A percentile compares a stretch with the other conserved stretches of the same genome.
Evolutionary conservation across 2,888 invertebrate genomes (phyloP).

Genomic region (Phyllotreta cruciferae): DNA sequence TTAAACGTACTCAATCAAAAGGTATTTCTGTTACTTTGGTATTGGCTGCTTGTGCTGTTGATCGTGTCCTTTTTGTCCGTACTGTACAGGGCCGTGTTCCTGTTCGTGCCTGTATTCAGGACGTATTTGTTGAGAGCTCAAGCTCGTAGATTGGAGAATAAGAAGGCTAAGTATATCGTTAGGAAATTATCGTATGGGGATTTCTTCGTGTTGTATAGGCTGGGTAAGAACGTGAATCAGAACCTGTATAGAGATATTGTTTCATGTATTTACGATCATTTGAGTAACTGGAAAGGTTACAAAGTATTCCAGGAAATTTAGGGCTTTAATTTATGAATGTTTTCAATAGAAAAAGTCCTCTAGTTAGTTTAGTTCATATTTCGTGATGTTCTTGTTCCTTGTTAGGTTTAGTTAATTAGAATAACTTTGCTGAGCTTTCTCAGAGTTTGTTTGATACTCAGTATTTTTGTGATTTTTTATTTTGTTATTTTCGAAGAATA

Average conservation of each 20-base stretch:
- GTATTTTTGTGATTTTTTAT: not conserved
- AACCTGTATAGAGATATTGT: constrained; percentile 71
- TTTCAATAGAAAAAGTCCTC: not conserved
- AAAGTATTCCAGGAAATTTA: not conserved
- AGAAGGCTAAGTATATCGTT: constrained; percentile 63
- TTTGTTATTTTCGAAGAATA: not conserved
- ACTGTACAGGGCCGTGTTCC: constrained; percentile 68
- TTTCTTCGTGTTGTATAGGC: constrained; percentile 78
- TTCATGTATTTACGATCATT: constrained; percentile 41
- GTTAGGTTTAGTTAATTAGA: too few relatives aligned
- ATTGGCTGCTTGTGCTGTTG: constrained; percentile 74
- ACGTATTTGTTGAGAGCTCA: constrained; percentile 69
- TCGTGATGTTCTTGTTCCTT: not conserved
- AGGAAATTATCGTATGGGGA: constrained; percentile 70
- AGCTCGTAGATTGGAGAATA: constrained; percentile 63
- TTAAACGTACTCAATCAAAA: constrained; percentile 83
- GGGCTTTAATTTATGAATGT: too few relatives aligned
- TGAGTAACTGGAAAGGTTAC: constrained; percentile 14
- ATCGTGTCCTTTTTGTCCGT: constrained; percentile 69
- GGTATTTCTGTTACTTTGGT: constrained; percentile 76
- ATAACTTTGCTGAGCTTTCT: too few relatives aligned
- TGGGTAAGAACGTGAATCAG: constrained; percentile 79
- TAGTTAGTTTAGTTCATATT: too few relatives aligned
- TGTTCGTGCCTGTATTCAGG: constrained; percentile 67
- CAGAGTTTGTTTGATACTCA: too few relatives aligned